Evolutionary conservation across 2,888 invertebrate genomes (phyloP).

Genomic region (Gerris lacustris): DNA sequence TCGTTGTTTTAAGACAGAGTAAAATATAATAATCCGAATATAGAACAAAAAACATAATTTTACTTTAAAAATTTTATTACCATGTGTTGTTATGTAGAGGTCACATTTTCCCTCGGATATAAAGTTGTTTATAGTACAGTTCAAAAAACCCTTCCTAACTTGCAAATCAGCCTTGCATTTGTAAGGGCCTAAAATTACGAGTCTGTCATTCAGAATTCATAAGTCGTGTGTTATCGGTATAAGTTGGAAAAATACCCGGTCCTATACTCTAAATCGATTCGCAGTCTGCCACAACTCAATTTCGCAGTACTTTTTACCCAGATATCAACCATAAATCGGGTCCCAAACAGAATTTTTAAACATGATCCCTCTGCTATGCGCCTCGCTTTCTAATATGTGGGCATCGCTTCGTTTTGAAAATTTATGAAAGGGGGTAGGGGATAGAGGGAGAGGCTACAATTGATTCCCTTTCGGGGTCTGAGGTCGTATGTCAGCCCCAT

Average conservation of each 20-base stretch:
- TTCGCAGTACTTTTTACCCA: neutral
- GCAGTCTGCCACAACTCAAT: conserved; percentile 1
- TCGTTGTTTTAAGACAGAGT: too few species aligned
- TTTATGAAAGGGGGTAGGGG: neutral
- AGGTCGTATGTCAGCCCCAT: conserved; percentile 1
- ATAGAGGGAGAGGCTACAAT: neutral
- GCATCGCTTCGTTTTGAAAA: neutral
- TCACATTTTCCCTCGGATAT: too few species aligned
- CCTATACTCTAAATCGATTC: neutral
- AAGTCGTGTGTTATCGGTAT: too few species aligned
- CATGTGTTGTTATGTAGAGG: too few species aligned
- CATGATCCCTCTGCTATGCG: neutral
- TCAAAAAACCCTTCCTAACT: too few species aligned
- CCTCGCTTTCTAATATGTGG: neutral
- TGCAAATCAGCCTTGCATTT: too few species aligned
- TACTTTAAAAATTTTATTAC: too few species aligned
- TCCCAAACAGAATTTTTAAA: conserved; percentile 1
- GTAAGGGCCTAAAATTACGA: too few species aligned
- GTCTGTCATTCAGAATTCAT: too few species aligned
- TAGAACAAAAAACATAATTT: too few species aligned
- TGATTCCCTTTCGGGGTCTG: neutral
- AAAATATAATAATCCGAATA: too few species aligned
- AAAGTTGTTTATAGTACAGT: too few species aligned
- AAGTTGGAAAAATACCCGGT: neutral
- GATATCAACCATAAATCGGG: conserved; percentile 1